Percentiles rank a stretch among this genome's conserved stretches.
Evolutionary conservation across 2,113 vertebrate species (phyloP).

Genomic region (Eonycteris spelaea): DNA sequence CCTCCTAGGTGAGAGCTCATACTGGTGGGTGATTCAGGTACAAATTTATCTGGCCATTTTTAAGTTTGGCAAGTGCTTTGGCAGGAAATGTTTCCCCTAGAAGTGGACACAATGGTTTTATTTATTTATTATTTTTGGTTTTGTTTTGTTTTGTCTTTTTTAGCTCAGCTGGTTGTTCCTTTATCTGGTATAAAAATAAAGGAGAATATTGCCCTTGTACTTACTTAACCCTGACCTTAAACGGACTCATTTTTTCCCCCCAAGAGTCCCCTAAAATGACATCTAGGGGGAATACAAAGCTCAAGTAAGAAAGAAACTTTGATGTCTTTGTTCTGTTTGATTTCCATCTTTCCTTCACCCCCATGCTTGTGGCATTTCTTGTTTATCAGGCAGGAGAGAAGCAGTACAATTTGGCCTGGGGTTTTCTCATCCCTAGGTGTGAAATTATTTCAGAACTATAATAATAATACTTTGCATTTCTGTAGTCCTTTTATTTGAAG

Average conservation of each 20-base stretch:
- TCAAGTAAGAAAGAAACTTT: slow-evolving; percentile 13
- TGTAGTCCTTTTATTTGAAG: slow-evolving; percentile 69
- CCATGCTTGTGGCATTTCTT: slow-evolving; percentile 40
- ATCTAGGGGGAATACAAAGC: neutral
- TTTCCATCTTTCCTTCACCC: neutral
- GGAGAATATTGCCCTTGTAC: neutral
- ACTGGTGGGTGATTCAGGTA: neutral
- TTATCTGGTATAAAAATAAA: neutral
- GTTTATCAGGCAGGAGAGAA: slow-evolving; percentile 65
- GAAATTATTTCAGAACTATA: slow-evolving; percentile 73
- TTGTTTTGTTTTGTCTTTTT: neutral
- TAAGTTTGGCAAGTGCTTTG: slow-evolving; percentile 7
- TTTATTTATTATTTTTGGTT: too few species aligned
- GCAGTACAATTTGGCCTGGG: slow-evolving; percentile 64
- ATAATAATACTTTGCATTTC: slow-evolving; percentile 74
- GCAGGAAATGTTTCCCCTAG: neutral
- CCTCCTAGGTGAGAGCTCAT: neutral
- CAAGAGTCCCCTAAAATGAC: neutral
- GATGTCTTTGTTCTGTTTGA: slow-evolving; percentile 58
- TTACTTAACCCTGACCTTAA: slow-evolving; percentile 33
- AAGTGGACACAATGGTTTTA: neutral
- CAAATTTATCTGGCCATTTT: neutral
- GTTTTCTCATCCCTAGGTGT: slow-evolving; percentile 73
- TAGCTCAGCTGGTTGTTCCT: neutral
- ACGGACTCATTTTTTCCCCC: neutral